Percentiles rank a stretch among this genome's conserved stretches.
Evolutionary conservation across 2,888 invertebrate genomes (phyloP).

Genomic region (Eubasilissa splendida): DNA sequence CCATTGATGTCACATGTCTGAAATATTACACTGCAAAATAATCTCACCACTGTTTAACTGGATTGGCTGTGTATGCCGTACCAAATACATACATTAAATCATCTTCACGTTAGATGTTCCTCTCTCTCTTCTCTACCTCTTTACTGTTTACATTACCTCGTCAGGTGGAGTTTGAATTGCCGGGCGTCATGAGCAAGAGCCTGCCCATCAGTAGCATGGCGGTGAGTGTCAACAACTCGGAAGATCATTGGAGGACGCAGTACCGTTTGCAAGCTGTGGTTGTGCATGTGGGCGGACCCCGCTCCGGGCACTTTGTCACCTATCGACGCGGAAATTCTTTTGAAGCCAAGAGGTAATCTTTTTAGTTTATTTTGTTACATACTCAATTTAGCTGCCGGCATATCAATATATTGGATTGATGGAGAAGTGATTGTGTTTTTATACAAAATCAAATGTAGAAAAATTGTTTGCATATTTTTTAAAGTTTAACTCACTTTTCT

Average conservation of each 20-base stretch:
- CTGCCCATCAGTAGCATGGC: conserved; percentile 62
- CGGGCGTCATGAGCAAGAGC: conserved; percentile 67
- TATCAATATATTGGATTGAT: neutral
- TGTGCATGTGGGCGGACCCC: conserved; percentile 91
- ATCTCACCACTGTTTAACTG: no score
- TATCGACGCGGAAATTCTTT: conserved; percentile 84
- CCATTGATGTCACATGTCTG: no score
- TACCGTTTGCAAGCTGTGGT: conserved; percentile 90
- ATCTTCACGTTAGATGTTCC: no score
- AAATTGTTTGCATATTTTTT: no score
- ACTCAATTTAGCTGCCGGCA: neutral
- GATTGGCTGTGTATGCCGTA: no score
- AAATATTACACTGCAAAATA: no score
- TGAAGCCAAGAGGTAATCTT: conserved; percentile 69
- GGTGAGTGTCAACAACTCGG: conserved; percentile 63
- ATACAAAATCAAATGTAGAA: no score
- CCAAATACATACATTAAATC: no score
- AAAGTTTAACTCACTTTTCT: no score
- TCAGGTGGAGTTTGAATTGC: conserved; percentile 66
- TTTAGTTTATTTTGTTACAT: neutral
- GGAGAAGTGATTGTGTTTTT: no score
- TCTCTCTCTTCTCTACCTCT: conserved; percentile 60
- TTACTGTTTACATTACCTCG: conserved; percentile 63
- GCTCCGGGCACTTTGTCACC: conserved; percentile 95
- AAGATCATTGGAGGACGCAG: conserved; percentile 70